phyloP scores from a whole-genome alignment of 1,140 invertebrate species.

The Fopius arisanus region DNA sequence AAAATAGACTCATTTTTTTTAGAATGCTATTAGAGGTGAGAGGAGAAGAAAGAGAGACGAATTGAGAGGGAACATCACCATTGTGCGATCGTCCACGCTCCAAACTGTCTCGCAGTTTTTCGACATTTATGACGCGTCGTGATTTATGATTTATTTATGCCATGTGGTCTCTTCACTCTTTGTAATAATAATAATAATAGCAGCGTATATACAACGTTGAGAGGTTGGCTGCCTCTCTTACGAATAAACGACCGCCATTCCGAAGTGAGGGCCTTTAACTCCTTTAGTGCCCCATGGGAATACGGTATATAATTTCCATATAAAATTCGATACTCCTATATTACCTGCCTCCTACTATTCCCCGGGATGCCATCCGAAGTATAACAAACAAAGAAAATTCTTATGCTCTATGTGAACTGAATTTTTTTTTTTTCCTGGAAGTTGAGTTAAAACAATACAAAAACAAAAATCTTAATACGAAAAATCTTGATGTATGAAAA shows the following conservation, averaged over 20 bases:
- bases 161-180: constrained; percentile 44
- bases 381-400: not conserved
- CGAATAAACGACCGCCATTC: constrained; percentile 53
- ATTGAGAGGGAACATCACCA: not conserved
- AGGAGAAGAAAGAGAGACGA: not conserved
- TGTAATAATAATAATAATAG: constrained; percentile 43
- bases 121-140: constrained; percentile 53
- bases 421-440: too few relatives aligned
- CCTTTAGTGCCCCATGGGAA: constrained; percentile 51
- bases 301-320: constrained; percentile 54
- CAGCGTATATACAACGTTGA: not conserved
- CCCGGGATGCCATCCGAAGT: not conserved
- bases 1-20: too few relatives aligned
- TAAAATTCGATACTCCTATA: constrained; percentile 52
- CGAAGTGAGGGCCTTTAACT: constrained; percentile 51
- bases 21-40: too few relatives aligned
- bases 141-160: constrained; percentile 64
- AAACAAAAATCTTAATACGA: too few relatives aligned
- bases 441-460: too few relatives aligned
- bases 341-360: not conserved
- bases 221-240: constrained; percentile 47
- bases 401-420: constrained; percentile 25
- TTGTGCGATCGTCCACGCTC: constrained; percentile 22
- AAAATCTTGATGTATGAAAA: not conserved
- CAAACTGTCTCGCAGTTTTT: constrained; percentile 55